These are phyloP conservation scores for Xiphophorus maculatus DNA, from an alignment of 2,113 vertebrate genomes.

Conservation along the genomic window DNA sequence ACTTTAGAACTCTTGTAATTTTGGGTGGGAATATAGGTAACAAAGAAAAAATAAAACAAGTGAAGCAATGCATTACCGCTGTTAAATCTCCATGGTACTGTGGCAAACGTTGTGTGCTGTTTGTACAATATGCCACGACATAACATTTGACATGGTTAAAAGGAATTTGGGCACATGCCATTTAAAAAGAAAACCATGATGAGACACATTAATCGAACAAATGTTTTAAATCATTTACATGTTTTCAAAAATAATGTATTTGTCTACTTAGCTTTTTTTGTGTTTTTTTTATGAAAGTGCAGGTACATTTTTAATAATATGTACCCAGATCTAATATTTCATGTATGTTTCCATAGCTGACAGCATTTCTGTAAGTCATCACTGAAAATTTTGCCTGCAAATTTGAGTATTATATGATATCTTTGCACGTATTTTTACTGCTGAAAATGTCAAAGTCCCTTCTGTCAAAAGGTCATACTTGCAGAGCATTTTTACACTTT, in stretches of 20 bases:
- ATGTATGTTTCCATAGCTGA: not conserved
- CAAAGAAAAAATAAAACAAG: too few relatives aligned
- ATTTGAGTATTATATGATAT: not conserved
- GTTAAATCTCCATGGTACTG: too few relatives aligned
- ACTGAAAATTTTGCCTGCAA: not conserved
- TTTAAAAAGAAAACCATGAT: not conserved
- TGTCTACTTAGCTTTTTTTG: not conserved
- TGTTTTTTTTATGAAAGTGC: not conserved
- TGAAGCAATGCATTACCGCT: too few relatives aligned
- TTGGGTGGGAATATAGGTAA: too few relatives aligned
- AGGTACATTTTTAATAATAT: not conserved
- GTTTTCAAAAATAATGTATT: not conserved
- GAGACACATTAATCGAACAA: not conserved
- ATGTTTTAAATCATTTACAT: not conserved
- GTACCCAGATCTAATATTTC: not conserved
- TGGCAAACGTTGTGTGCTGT: too few relatives aligned
- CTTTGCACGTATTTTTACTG: too few relatives aligned
- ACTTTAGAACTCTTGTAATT: too few relatives aligned
- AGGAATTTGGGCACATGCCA: not conserved
- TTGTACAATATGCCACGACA: not conserved
- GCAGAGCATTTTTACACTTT: not conserved
- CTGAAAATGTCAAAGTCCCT: not conserved
- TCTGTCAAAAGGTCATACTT: not conserved
- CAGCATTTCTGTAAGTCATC: not conserved
- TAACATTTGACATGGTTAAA: not conserved